phyloP scores from a whole-genome alignment of 2,797 vertebrate species.

The Spondyliosoma cantharus region DNA sequence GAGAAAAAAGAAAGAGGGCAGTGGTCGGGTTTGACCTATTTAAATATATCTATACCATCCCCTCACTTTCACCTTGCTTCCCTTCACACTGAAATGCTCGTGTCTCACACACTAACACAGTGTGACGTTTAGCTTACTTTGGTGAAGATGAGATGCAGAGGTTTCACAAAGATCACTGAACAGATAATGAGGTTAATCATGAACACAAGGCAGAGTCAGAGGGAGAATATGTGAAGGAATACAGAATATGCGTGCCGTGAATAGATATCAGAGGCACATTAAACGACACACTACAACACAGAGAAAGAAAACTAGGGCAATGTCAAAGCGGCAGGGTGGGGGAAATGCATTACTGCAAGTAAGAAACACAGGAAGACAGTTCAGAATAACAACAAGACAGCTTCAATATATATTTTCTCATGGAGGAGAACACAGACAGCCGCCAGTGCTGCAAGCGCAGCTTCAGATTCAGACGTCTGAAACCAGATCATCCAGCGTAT shows the following conservation, averaged over 20 bases:
- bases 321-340: constrained; percentile 58
- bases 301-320: constrained; percentile 72
- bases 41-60: constrained; percentile 39
- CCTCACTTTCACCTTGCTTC: constrained; percentile 25
- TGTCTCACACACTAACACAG: constrained; percentile 8
- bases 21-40: constrained; percentile 59
- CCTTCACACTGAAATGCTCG: constrained; percentile 16
- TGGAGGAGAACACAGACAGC: constrained; percentile 30
- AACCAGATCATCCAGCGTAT: constrained; percentile 22
- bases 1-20: constrained; percentile 42
- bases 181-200: constrained; percentile 63
- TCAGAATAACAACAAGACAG: constrained; percentile 29
- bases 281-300: constrained; percentile 46
- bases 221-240: constrained; percentile 31
- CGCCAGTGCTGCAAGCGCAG: constrained; percentile 31
- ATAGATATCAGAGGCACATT: constrained; percentile 52
- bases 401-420: constrained; percentile 39
- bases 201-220: constrained; percentile 34
- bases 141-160: constrained; percentile 5
- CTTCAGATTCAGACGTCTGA: constrained; percentile 38
- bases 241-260: constrained; percentile 44
- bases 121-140: constrained; percentile 11
- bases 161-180: constrained; percentile 42
- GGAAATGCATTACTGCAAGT: constrained; percentile 28
- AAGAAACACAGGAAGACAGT: constrained; percentile 32